Conservation (phyloP, 1,140 invertebrate species). For the Helicorthomorpha holstii region DNA sequence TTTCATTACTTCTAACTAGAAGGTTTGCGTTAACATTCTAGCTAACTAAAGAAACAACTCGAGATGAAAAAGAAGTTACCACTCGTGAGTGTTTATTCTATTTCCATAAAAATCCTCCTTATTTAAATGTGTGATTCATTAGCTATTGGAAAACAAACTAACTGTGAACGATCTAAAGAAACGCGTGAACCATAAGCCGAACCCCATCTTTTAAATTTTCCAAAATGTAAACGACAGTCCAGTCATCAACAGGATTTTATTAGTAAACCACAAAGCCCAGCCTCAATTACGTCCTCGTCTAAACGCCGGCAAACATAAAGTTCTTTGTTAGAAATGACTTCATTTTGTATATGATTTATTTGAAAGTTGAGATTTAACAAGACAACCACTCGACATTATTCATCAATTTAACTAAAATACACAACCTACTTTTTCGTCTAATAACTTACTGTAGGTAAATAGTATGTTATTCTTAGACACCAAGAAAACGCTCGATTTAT, state of each 20-base stretch:
- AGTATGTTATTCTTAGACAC: no score
- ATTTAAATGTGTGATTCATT: background rate
- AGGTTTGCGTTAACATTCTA: constrained; percentile 17
- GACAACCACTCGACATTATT: no score
- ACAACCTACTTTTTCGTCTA: no score
- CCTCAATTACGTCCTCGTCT: background rate
- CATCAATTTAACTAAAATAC: no score
- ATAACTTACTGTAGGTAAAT: no score
- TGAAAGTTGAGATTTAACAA: no score
- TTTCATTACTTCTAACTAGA: constrained; percentile 23
- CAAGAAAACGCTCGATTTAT: no score
- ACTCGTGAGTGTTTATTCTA: background rate
- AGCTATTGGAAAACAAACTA: background rate
- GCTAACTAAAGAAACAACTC: background rate
- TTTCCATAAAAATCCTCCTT: background rate
- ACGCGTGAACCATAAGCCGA: background rate
- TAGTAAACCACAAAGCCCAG: background rate
- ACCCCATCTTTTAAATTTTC: background rate
- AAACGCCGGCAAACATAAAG: background rate
- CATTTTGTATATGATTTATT: no score
- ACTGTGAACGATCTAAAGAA: background rate
- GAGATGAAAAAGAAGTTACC: background rate
- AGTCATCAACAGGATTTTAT: background rate
- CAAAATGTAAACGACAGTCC: background rate
- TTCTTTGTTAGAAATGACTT: no score